Conservation (phyloP, 2,888 invertebrate genomes). For the Mellilla xanthometata region DNA sequence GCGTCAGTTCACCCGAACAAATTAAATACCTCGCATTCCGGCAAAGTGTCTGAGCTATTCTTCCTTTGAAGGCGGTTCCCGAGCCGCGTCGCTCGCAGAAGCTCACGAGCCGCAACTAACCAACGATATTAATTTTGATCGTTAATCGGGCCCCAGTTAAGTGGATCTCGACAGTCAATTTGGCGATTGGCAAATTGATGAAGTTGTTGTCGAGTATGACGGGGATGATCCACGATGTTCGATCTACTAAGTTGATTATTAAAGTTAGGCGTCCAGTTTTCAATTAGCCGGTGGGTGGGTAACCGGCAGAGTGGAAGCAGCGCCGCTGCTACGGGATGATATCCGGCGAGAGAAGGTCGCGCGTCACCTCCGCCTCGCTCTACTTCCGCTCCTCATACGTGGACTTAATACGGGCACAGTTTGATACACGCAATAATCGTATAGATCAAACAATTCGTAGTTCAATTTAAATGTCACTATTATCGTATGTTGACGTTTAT, state of each 20-base stretch:
- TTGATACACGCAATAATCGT: too few species aligned
- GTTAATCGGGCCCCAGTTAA: conserved; percentile 25
- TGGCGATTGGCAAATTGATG: conserved; percentile 29
- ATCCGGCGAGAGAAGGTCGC: conserved; percentile 75
- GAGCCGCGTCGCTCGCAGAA: conserved; percentile 14
- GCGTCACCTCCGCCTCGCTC: conserved; percentile 70
- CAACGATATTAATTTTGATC: conserved; percentile 25
- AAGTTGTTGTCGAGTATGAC: conserved; percentile 29
- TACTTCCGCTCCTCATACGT: conserved; percentile 64
- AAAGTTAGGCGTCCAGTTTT: conserved; percentile 42
- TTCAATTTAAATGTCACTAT: too few species aligned
- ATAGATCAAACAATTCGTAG: too few species aligned
- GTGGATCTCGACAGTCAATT: conserved; percentile 30
- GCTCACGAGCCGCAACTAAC: conserved; percentile 21
- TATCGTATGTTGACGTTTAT: too few species aligned
- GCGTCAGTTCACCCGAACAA: too few species aligned
- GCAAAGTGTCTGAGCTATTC: conserved; percentile 9
- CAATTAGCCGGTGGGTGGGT: conserved; percentile 47
- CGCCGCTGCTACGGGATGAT: conserved; percentile 64
- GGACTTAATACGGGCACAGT: conserved; percentile 43
- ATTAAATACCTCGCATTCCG: neutral
- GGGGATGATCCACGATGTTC: too few species aligned
- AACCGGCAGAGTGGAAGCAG: conserved; percentile 20
- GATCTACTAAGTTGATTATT: conserved; percentile 33
- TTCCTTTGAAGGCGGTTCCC: conserved; percentile 18